Evolutionary conservation across 1,140 invertebrate species (phyloP), one percentile per base, ranked within the genome.

Genomic region (Lineus longissimus): DNA sequence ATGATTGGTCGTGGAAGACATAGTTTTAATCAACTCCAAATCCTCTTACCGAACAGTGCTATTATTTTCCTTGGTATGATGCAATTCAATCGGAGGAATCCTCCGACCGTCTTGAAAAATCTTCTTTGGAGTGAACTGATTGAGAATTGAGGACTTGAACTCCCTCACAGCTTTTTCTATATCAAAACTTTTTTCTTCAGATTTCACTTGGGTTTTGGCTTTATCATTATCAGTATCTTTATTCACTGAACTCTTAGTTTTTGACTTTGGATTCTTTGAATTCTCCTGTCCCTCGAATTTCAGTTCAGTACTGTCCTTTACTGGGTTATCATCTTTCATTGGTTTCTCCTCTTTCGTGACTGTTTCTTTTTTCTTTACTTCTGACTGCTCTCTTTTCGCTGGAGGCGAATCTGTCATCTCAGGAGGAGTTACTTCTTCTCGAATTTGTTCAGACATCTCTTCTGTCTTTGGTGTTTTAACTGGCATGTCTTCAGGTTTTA

Each of bases 51-150:
- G 73, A 2, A 79, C 76, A 59, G 68, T 73, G 56, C 76, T 79
- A 65, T 78, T 79, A 59, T 71, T 78, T 60, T 66, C 63, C 63
- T 79, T 76, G 33, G 77, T 73, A 17, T 70, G 70, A 1, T 78
- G 55, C 15, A 79, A 63, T 58, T 77, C 74, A 19, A 76, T 61
- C 27, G 76, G 74, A 1, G 75, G 72, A 40, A 78, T 71, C 27
- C 76, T 64, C 59, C 73, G 61, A 19, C 73, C 76, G 57, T 73
- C 77, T 33, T 62, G 64, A 64, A 76, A 79, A 55, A 74, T 76
- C 59, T 77, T 79, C 59, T 76, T 79, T 15, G 71, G 70, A 6
- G 70, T 69, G 33, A 75, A 59, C n/a, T 61, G 66, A 30, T 67
- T 76, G 45, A 65, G 69, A 30, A 66, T 70, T 15, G 67, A 73